phyloP scores from a whole-genome alignment of 2,113 vertebrate species.

The Axis porcinus region DNA sequence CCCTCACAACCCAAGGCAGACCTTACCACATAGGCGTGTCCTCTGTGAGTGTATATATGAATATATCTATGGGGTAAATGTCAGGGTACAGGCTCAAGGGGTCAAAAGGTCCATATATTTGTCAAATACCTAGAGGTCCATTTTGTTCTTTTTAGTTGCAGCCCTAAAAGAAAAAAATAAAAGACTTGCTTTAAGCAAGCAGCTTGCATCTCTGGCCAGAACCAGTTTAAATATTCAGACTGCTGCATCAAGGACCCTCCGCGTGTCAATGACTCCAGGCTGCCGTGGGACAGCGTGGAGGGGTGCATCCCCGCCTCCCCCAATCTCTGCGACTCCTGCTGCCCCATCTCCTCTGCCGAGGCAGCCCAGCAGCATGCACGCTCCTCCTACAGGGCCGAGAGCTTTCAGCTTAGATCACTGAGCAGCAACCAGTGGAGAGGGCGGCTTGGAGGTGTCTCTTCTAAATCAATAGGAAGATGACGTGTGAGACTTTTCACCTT shows the following conservation, averaged over 20 bases:
- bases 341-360: accelerated
- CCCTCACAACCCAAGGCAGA: background rate
- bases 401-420: background rate
- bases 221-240: background rate
- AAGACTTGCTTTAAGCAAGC: background rate
- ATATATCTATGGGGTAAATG: accelerated
- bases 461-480: background rate
- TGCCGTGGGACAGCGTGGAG: accelerated
- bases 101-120: no score
- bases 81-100: accelerated
- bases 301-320: accelerated
- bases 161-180: background rate
- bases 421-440: accelerated
- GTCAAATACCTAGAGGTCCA: accelerated
- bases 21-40: accelerated
- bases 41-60: accelerated
- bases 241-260: background rate
- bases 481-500: background rate
- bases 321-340: background rate
- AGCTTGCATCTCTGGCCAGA: no score
- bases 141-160: background rate
- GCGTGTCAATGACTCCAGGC: accelerated
- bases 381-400: background rate
- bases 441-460: accelerated
- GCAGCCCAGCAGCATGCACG: accelerated